Evolutionary conservation across 2,113 vertebrate genomes (phyloP), one percentile per base, ranked within the genome.

Genomic region (Prochilodus magdalenae): DNA sequence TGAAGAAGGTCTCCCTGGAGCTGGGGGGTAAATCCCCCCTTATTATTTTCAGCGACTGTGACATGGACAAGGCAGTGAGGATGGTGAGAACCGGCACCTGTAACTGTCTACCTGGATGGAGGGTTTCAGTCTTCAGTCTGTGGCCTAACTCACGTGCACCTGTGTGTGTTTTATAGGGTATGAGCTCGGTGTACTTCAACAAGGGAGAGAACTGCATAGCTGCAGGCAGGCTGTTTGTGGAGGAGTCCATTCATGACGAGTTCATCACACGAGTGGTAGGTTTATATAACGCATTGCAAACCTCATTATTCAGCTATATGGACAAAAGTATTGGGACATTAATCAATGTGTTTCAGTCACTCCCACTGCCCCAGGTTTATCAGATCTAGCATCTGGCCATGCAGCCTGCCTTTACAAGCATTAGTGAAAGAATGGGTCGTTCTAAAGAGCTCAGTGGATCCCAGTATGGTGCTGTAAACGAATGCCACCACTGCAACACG

Each of bases 151-250:
- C 94, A 94, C 94, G n/a, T 87, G 93, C 16, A 94, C 95, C 83
- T 95, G 95, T 86, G 94, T 33, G 36, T 73, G 51, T 73, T 26
- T 67, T 80, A 1, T 86, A 97, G 95, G 96, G 95, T 3, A 95
- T 97, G 96, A 95, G 95, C 82, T 93, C 96, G 0, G 95, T 97
- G 40, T 97, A 95, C 90, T 97, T 97, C 90, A 97, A 96, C 88
- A 97, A 97, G 83, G 96, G 96, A 12, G 96, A 97, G 88, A 97
- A 97, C 89, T 97, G 96, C 88, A 97, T 97, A 0, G 96, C 96
- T 0, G 95, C 95, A 0, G 96, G 96, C 3, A 88, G 96, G 49
- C 93, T 96, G 20, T 97, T 97, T 70, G 85, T 97, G 27, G 96
- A 97, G 65, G 93, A 96, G 27, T 88, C 88, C 2, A 94, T 97